A percentile compares a stretch with the other conserved stretches of the same genome.
Conservation (phyloP, 2,113 vertebrate species). For the Heterocephalus glaber region DNA sequence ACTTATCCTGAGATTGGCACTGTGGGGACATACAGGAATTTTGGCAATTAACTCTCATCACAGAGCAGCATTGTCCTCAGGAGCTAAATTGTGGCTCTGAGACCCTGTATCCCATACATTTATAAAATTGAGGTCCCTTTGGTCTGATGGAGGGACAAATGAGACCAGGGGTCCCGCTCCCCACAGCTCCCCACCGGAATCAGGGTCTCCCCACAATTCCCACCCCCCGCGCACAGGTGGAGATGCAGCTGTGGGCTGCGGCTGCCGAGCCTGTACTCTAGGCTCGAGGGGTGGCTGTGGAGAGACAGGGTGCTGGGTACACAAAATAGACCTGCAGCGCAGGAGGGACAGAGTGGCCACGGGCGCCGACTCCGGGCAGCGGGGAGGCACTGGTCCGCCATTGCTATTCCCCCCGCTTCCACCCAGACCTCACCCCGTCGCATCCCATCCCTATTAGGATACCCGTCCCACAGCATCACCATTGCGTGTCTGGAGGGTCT, state of each 20-base stretch:
- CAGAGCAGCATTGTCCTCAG: no score
- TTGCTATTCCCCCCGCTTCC: neutral
- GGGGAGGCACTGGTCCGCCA: neutral
- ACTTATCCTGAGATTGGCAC: no score
- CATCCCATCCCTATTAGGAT: neutral
- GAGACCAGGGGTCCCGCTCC: no score
- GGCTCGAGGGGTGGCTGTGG: neutral
- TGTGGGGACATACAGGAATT: no score
- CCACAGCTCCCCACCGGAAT: no score
- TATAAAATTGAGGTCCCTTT: no score
- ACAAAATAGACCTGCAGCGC: neutral
- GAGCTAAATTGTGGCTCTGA: no score
- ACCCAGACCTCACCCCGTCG: neutral
- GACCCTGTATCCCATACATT: no score
- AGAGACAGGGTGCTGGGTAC: neutral
- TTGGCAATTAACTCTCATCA: no score
- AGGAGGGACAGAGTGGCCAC: accelerated
- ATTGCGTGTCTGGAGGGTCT: neutral
- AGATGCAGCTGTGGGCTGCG: neutral
- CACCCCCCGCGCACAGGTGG: neutral
- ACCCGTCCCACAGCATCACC: neutral
- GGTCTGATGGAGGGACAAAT: no score
- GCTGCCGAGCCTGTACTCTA: neutral
- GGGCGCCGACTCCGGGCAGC: neutral
- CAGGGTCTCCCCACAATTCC: no score